Base-by-base conservation (phyloP, 1,140 invertebrate genomes). In the Anoplolepis gracilipes region DNA sequence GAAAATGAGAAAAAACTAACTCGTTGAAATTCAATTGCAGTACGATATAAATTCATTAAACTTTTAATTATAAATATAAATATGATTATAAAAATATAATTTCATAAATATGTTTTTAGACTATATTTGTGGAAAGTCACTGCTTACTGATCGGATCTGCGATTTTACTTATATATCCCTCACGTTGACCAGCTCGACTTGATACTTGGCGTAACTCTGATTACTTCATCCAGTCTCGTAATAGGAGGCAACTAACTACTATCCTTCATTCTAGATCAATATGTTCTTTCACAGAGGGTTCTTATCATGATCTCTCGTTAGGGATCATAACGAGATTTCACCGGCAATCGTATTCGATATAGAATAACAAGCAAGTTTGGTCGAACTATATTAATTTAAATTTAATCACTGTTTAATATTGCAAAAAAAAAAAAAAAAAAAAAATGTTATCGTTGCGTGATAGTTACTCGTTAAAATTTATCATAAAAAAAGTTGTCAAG, bases 361-460 rank as follows among this genome's bases (percentile, higher is more conserved):
- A 49, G 46, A 67, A 82, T 82, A 82, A 82, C 67, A 69, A 82
- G 36, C 36, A 39, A 73, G 67, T 72, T 81, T 53, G 28, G 25
- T 33, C 36, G n/a, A 30, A 8, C 19, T 25, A 22, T 81, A 59
- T 59, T 53, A 67, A 82, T 73, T 73, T 59, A 82, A 82, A 67
- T 82, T 72, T 59, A 82, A 82, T 82, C 59, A 82, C 73, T 72
- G 57, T 57, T 36, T 13, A 16, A 73, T 57, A 73, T 82, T n/a
- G n/a, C 16, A 49, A 49, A 19, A 13, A 59, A 42, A 30, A 42
- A 73, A n/a, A n/a, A n/a, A n/a, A n/a, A n/a, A n/a, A n/a, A n/a
- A n/a, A n/a, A n/a, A n/a, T n/a, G n/a, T n/a, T n/a, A n/a, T n/a
- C n/a, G 36, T 81, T 22, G 64, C 49, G 39, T 22, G 67, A 61